A percentile compares a stretch with the other conserved stretches of the same genome.
phyloP scores from a whole-genome alignment of 2,888 invertebrate species.

The Apocheima hispidaria region DNA sequence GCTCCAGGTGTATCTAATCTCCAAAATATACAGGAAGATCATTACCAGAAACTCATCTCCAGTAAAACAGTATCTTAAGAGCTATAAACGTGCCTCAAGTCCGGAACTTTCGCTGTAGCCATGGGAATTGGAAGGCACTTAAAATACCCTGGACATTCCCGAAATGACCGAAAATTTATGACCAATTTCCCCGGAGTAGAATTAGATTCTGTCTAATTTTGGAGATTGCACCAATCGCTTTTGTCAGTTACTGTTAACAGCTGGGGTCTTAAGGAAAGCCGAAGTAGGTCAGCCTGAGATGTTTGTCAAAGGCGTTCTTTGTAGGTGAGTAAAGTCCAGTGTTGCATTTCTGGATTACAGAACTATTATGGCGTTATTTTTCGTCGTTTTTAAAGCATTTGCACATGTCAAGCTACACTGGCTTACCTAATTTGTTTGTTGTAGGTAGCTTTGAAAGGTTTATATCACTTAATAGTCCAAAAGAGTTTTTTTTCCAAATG shows the following conservation, averaged over 20 bases:
- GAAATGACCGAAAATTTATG: slow-evolving; percentile 67
- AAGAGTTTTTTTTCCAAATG: no score
- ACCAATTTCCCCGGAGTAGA: slow-evolving; percentile 62
- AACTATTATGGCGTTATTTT: background rate
- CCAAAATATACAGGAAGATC: slow-evolving; percentile 19
- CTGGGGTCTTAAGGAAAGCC: slow-evolving; percentile 34
- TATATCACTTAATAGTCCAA: no score
- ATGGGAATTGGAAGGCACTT: slow-evolving; percentile 54
- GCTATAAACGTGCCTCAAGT: slow-evolving; percentile 43
- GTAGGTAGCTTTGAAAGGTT: no score
- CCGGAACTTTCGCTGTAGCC: slow-evolving; percentile 50
- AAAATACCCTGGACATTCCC: slow-evolving; percentile 53
- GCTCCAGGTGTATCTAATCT: slow-evolving; percentile 29
- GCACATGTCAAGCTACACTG: no score
- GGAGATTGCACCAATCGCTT: slow-evolving; percentile 51
- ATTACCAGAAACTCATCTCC: slow-evolving; percentile 19
- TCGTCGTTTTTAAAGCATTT: no score
- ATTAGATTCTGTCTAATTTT: slow-evolving; percentile 59
- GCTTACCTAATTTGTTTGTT: no score
- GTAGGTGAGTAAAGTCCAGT: background rate
- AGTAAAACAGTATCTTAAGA: slow-evolving; percentile 25
- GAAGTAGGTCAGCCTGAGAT: slow-evolving; percentile 33
- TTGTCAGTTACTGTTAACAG: slow-evolving; percentile 30
- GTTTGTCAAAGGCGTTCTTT: slow-evolving; percentile 25
- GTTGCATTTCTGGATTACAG: background rate